Evolutionary conservation across 2,797 vertebrate genomes (phyloP).

Genomic region (Sebastes miniatus): DNA sequence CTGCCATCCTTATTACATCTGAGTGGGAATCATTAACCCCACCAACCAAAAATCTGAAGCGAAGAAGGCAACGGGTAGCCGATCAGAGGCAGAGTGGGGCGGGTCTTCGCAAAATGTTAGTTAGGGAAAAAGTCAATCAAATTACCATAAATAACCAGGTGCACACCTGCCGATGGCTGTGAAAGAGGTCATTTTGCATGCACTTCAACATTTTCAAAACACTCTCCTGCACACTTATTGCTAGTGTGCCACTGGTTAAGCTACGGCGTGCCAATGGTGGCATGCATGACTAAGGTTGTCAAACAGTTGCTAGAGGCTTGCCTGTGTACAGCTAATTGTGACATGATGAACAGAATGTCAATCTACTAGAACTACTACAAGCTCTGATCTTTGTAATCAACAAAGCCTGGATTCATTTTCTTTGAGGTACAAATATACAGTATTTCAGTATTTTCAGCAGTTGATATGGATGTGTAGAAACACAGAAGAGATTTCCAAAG

Average conservation of each 20-base stretch:
- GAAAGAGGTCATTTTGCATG: background rate
- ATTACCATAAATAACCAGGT: background rate
- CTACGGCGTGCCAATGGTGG: no score
- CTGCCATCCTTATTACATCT: background rate
- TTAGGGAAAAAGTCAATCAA: background rate
- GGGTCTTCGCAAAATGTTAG: background rate
- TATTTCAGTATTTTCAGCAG: background rate
- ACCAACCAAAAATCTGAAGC: background rate
- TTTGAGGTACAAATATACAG: background rate
- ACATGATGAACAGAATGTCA: background rate
- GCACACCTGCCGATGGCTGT: background rate
- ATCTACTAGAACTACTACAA: background rate
- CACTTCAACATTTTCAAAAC: background rate
- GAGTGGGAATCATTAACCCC: background rate
- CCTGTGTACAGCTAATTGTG: background rate
- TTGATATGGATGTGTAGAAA: background rate
- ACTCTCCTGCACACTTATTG: background rate
- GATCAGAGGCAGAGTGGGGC: background rate
- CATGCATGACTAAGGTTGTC: no score
- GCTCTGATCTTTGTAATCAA: background rate
- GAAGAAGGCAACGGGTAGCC: background rate
- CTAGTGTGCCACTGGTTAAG: no score
- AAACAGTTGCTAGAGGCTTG: no score
- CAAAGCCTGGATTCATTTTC: background rate
- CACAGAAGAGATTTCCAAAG: background rate